Evolutionary conservation across 2,888 invertebrate species (phyloP), one percentile per base, ranked within the genome.

Genomic region (Malacosoma neustria): DNA sequence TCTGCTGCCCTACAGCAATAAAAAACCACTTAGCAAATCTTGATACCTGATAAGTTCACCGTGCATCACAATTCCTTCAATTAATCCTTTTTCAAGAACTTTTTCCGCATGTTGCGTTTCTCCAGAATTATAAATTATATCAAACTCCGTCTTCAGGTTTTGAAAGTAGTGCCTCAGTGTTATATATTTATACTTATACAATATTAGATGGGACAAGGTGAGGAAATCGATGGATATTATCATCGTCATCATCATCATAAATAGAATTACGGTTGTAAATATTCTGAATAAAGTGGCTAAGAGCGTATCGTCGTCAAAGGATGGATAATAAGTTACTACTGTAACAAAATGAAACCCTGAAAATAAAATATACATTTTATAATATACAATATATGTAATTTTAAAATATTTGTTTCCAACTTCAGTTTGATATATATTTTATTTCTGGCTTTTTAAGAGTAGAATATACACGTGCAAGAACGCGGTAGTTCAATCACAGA

Each of bases 141-240:
- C 53, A 38, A 72, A 66, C 15, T 76, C 65, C 1, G 49, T 44
- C 35, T 57, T 55, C 31, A 84, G 42, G 4, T 54, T 58, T 42
- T 73, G 72, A 13, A 84, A 80, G 44, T 80, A 82, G 30, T 63
- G 46, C 41, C 67, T 61, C 22, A 85, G 40, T 1, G 79, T 72
- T n/a, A 80, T 72, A 30, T 81, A 72, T 46, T 85, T 85, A 41
- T 80, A 80, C 41, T 80, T 80, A 38, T 66, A 74, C 52, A 79
- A 72, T 5, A 82, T 76, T 9, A 85, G 51, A 36, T 71, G 65
- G 1, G 63, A 48, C 60, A 84, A 62, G 0, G 72, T 69, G 30
- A 71, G 67, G 1, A 61, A 46, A 38, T 84, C 84, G 0, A 73
- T 66, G 0, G 67, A 58, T n/a, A 76, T 39, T 1, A 76, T 73